These are phyloP conservation scores for Eulemur rubriventer DNA, from an alignment of 2,797 vertebrate species.

Conservation along the genomic window DNA sequence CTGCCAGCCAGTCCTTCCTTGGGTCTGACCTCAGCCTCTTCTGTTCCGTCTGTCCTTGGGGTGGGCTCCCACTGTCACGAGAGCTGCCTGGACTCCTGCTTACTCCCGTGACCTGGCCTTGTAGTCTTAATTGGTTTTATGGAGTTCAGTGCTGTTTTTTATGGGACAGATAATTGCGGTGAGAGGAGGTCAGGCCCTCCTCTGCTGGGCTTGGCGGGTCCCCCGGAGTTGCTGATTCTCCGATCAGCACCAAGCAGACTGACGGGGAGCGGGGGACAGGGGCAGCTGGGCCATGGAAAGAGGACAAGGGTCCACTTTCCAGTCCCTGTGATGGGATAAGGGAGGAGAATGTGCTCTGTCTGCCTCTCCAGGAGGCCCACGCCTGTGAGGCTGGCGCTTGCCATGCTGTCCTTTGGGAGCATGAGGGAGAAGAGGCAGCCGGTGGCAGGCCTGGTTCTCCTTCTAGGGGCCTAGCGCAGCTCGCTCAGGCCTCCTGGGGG, in stretches of 20 bases:
- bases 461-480: not conserved
- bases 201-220: constrained; percentile 30
- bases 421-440: not conserved
- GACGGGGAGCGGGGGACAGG: not conserved
- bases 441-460: not conserved
- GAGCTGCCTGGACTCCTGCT: constrained; percentile 12
- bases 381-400: not conserved
- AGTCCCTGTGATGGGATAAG: not conserved
- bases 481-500: not conserved
- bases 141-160: constrained; percentile 82
- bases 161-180: constrained; percentile 82
- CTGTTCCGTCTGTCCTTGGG: constrained; percentile 42
- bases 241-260: constrained; percentile 12
- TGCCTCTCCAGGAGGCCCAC: not conserved
- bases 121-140: constrained; percentile 79
- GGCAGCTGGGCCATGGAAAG: not conserved
- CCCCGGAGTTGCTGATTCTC: constrained; percentile 52
- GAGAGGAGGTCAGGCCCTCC: constrained; percentile 72
- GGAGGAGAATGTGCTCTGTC: not conserved
- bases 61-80: not conserved
- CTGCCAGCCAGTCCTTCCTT: not conserved
- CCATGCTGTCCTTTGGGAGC: not conserved
- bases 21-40: constrained; percentile 6
- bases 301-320: not conserved
- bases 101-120: constrained; percentile 19